These are phyloP conservation scores for Globodera rostochiensis DNA, from an alignment of 1,140 invertebrate species.

Conservation along the genomic window DNA sequence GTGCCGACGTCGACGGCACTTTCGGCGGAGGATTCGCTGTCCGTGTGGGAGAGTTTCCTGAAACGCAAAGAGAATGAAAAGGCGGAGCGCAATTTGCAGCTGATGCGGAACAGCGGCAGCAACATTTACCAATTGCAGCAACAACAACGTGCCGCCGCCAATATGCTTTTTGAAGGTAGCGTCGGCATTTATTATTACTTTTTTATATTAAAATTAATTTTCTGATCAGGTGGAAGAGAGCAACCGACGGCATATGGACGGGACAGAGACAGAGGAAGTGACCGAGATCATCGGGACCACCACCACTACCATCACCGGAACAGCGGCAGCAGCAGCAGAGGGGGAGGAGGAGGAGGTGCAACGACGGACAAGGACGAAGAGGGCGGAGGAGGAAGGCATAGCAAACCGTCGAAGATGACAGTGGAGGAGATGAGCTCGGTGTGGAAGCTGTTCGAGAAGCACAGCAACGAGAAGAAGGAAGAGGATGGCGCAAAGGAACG, in stretches of 20 bases:
- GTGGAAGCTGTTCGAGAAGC: conserved; percentile 5
- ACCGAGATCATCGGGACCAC: neutral
- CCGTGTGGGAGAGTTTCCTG: conserved; percentile 17
- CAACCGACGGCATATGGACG: no score
- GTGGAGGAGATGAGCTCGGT: conserved; percentile 1
- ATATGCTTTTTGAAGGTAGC: neutral
- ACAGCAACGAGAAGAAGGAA: neutral
- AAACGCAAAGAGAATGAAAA: conserved; percentile 19
- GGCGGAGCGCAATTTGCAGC: neutral
- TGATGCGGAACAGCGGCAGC: conserved; percentile 1
- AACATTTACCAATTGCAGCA: neutral
- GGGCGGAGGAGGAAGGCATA: neutral
- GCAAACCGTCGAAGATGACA: neutral
- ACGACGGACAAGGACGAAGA: neutral
- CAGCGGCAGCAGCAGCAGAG: neutral
- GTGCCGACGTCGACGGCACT: conserved; percentile 12
- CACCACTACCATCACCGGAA: neutral
- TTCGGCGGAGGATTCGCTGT: conserved; percentile 14
- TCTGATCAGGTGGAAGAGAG: no score
- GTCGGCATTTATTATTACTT: neutral
- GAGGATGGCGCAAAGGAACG: neutral
- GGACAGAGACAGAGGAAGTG: neutral
- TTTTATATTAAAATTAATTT: no score
- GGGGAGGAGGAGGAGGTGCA: neutral
- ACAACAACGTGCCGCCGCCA: neutral